These are phyloP conservation scores for Stichodactyla mertensii DNA, from an alignment of 64 coral and sea anemone species.

Conservation along the genomic window DNA sequence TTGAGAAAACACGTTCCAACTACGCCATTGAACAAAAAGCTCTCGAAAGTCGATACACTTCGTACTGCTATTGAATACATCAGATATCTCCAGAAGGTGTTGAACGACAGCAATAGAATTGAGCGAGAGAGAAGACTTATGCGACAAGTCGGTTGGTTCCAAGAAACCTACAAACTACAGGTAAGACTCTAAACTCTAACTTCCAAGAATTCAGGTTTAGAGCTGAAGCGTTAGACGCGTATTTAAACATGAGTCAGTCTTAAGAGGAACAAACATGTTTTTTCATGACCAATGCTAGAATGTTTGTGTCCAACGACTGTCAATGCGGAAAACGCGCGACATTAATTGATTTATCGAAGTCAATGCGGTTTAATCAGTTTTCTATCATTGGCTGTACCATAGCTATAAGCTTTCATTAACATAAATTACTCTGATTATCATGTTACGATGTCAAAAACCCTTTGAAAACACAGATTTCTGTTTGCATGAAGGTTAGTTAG, in stretches of 20 bases:
- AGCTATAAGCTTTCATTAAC: not conserved
- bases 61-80: slow-evolving; percentile 91
- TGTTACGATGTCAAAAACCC: not conserved
- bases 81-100: slow-evolving; percentile 72
- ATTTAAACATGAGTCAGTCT: not conserved
- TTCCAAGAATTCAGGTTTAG: slow-evolving; percentile 12
- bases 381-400: not conserved
- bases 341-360: not conserved
- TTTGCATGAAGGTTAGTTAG: not conserved
- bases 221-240: not conserved
- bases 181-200: slow-evolving; percentile 34
- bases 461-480: not conserved
- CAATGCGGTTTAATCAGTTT: not conserved
- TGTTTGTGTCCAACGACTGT: not conserved
- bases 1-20: slow-evolving; percentile 76
- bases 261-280: not conserved
- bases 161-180: slow-evolving; percentile 69
- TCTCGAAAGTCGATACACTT: slow-evolving; percentile 93
- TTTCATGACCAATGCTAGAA: not conserved
- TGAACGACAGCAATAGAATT: slow-evolving; percentile 74
- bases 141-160: slow-evolving; percentile 67
- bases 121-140: slow-evolving; percentile 63
- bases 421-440: slow-evolving; percentile 36
- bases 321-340: not conserved
- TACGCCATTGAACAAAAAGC: slow-evolving; percentile 79